A percentile compares a stretch with the other conserved stretches of the same genome.
These are phyloP conservation scores for Toxotes chatareus DNA, from an alignment of 2,113 vertebrate species.

Conservation along the genomic window DNA sequence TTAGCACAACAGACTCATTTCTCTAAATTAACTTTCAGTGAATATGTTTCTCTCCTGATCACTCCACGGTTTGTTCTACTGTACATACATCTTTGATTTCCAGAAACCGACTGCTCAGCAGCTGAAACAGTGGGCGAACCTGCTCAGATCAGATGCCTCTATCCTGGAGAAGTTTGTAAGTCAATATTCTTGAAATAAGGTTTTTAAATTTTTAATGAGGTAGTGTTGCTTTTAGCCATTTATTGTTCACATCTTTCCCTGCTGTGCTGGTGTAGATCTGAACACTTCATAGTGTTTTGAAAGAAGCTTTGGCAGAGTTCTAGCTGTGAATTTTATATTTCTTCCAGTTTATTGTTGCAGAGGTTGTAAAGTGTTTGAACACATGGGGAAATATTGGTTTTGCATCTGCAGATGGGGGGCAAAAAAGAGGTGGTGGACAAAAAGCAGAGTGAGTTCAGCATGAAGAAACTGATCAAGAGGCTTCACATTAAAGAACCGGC, in stretches of 20 bases:
- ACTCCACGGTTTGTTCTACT: not conserved
- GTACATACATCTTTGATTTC: not conserved
- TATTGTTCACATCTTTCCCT: not conserved
- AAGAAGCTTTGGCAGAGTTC: not conserved
- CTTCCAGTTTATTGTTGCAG: not conserved
- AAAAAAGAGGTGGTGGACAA: conserved; percentile 71
- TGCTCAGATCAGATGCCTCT: conserved; percentile 51
- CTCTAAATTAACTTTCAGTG: not conserved
- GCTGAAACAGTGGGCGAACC: conserved; percentile 67
- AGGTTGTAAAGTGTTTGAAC: not conserved
- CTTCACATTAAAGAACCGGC: conserved; percentile 90
- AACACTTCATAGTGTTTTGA: not conserved
- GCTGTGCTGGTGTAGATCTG: not conserved
- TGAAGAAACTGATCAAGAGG: conserved; percentile 89
- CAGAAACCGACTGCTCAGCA: conserved; percentile 56
- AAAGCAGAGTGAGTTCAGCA: conserved; percentile 82
- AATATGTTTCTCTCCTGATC: not conserved
- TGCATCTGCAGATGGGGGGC: conserved; percentile 15
- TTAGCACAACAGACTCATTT: not conserved
- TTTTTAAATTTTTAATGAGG: not conserved
- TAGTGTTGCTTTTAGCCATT: not conserved
- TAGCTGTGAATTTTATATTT: not conserved
- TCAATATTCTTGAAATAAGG: not conserved
- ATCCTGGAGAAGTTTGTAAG: conserved; percentile 77
- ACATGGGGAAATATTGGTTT: not conserved